These are phyloP conservation scores for Drosophila paranaensis DNA, from an alignment of 2,888 invertebrate genomes.

Conservation along the genomic window DNA sequence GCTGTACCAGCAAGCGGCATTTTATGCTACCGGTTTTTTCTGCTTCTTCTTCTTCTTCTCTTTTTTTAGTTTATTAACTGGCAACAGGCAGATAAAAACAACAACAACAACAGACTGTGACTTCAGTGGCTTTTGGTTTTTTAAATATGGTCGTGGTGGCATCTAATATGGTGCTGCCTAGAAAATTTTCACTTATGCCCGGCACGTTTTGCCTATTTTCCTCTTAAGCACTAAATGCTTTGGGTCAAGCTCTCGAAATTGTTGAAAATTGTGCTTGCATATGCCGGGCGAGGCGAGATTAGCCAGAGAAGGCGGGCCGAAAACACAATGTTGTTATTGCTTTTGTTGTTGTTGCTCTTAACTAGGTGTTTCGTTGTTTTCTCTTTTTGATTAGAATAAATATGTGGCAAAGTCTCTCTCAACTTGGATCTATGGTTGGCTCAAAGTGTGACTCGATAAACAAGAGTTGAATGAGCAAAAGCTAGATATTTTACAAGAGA, in stretches of 20 bases:
- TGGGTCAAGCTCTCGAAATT: conserved; percentile 67
- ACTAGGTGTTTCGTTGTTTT: conserved; percentile 37
- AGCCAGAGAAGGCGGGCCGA: neutral
- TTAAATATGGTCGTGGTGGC: conserved; percentile 66
- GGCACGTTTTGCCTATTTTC: conserved; percentile 77
- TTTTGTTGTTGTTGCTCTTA: conserved; percentile 10
- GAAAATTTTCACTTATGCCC: conserved; percentile 76
- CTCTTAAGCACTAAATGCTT: conserved; percentile 65
- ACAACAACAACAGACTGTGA: conserved; percentile 63
- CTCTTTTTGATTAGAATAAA: conserved; percentile 57
- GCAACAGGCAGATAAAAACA: conserved; percentile 35
- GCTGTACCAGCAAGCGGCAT: conserved; percentile 53
- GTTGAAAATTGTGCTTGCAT: conserved; percentile 52
- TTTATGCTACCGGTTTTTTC: conserved; percentile 71
- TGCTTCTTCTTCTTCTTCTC: neutral
- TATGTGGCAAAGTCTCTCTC: conserved; percentile 15
- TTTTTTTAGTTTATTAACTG: conserved; percentile 66
- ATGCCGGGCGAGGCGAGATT: neutral
- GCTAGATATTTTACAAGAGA: too few relatives aligned
- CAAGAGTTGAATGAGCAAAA: neutral
- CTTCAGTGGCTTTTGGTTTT: conserved; percentile 55
- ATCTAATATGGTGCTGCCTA: conserved; percentile 64
- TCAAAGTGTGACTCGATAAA: neutral
- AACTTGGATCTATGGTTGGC: neutral
- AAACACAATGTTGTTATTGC: conserved; percentile 3